These are phyloP conservation scores for Spodoptera exigua DNA, from an alignment of 2,888 invertebrate genomes.

Conservation along the genomic window DNA sequence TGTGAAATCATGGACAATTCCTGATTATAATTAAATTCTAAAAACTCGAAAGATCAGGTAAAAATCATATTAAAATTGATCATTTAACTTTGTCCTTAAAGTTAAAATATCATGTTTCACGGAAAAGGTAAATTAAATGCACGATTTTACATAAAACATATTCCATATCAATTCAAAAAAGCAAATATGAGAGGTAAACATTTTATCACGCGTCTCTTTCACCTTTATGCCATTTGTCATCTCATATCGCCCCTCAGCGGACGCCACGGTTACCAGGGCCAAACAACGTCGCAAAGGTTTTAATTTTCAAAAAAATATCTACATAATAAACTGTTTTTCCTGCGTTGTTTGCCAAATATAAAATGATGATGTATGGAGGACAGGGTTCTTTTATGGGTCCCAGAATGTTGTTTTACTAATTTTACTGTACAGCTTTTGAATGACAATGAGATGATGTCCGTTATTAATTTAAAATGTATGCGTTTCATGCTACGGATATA, in stretches of 20 bases:
- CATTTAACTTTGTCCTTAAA: too few relatives aligned
- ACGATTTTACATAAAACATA: background rate
- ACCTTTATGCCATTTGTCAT: constrained; percentile 52
- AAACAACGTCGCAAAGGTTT: constrained; percentile 38
- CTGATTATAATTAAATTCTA: too few relatives aligned
- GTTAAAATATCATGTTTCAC: too few relatives aligned
- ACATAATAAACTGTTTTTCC: constrained; percentile 37
- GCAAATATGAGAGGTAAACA: constrained; percentile 29
- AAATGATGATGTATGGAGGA: constrained; percentile 44
- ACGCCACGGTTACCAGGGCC: constrained; percentile 38
- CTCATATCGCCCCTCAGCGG: constrained; percentile 35
- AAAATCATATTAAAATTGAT: too few relatives aligned
- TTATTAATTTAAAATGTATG: background rate
- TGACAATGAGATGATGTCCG: constrained; percentile 14
- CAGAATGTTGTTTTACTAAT: constrained; percentile 19
- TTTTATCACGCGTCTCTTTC: constrained; percentile 30
- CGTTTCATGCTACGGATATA: background rate
- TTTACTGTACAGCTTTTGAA: constrained; percentile 9
- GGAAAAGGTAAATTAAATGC: too few relatives aligned
- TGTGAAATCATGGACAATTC: too few relatives aligned
- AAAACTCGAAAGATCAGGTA: too few relatives aligned
- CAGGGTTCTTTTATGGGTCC: constrained; percentile 33
- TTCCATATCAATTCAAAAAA: constrained; percentile 13
- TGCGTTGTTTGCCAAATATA: constrained; percentile 47
- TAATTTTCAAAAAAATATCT: constrained; percentile 43